Conservation (phyloP, 2,888 invertebrate species). For the Hirtodrosophila cameraria region DNA sequence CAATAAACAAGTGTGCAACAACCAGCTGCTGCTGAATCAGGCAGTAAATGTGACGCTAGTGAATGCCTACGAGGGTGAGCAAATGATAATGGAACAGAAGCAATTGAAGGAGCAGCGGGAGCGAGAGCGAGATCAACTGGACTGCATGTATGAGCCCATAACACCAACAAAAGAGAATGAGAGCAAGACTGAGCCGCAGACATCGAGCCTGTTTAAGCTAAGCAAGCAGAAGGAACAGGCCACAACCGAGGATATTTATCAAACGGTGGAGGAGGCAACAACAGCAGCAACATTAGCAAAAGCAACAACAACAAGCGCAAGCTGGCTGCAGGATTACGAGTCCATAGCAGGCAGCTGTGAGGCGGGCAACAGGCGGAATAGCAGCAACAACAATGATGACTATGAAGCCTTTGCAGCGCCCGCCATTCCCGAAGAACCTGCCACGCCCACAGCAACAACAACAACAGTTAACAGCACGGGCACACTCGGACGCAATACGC, state of each 20-base stretch:
- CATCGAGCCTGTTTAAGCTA: conserved; percentile 60
- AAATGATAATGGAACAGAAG: conserved; percentile 72
- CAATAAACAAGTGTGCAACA: conserved; percentile 73
- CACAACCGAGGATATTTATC: conserved; percentile 78
- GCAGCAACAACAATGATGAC: conserved; percentile 66
- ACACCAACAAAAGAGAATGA: conserved; percentile 47
- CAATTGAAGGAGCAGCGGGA: conserved; percentile 28
- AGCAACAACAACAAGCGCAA: conserved; percentile 28
- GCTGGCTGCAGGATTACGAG: conserved; percentile 81
- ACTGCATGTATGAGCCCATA: conserved; percentile 79
- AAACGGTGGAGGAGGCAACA: conserved; percentile 79
- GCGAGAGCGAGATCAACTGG: conserved; percentile 16
- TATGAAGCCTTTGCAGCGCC: conserved; percentile 81
- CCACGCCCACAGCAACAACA: conserved; percentile 53
- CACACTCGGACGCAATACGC: conserved; percentile 76
- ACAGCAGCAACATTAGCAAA: conserved; percentile 5
- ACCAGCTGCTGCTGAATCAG: conserved; percentile 72
- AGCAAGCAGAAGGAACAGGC: conserved; percentile 25
- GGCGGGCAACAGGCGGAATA: background rate
- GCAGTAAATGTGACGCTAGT: conserved; percentile 82
- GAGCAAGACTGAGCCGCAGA: conserved; percentile 72
- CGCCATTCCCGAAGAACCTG: conserved; percentile 27
- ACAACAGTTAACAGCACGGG: conserved; percentile 54
- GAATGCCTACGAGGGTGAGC: conserved; percentile 80
- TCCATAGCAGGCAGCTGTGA: conserved; percentile 76